These are phyloP conservation scores for Cinclus cinclus DNA, from an alignment of 2,113 vertebrate species.

Conservation along the genomic window DNA sequence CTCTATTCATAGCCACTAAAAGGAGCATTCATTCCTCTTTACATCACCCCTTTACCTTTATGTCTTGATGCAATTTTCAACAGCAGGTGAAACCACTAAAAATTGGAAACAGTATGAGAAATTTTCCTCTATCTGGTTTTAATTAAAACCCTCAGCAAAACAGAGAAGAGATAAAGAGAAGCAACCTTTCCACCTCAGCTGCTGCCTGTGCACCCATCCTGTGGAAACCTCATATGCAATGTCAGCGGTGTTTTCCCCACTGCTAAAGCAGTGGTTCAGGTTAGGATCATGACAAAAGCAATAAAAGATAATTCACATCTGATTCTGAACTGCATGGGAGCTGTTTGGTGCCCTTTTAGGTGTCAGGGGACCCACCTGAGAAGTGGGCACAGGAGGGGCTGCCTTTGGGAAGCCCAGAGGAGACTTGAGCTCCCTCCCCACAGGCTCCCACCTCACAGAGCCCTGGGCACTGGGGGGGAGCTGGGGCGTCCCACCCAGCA, in stretches of 20 bases:
- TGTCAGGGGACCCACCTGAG: background rate
- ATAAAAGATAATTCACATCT: background rate
- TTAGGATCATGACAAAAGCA: background rate
- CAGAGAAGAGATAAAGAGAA: background rate
- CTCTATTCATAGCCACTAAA: slow-evolving; percentile 39
- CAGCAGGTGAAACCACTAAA: slow-evolving; percentile 37
- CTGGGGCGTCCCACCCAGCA: background rate
- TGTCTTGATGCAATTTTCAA: background rate
- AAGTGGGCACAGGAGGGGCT: background rate
- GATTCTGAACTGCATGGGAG: background rate
- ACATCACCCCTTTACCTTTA: background rate
- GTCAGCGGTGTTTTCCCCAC: background rate
- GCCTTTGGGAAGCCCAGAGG: background rate
- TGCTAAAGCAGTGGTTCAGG: background rate
- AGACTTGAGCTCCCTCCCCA: background rate
- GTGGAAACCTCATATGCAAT: rapidly evolving
- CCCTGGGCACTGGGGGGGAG: background rate
- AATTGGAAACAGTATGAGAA: background rate
- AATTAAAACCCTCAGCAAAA: slow-evolving; percentile 14
- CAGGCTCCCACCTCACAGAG: background rate
- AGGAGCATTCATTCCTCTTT: slow-evolving; percentile 46
- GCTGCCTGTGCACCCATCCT: background rate
- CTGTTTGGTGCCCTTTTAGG: background rate
- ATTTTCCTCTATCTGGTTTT: slow-evolving; percentile 30
- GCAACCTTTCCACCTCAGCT: background rate